Base-by-base conservation (phyloP, 2,888 invertebrate species). In the Troides oblongomaculatus region DNA sequence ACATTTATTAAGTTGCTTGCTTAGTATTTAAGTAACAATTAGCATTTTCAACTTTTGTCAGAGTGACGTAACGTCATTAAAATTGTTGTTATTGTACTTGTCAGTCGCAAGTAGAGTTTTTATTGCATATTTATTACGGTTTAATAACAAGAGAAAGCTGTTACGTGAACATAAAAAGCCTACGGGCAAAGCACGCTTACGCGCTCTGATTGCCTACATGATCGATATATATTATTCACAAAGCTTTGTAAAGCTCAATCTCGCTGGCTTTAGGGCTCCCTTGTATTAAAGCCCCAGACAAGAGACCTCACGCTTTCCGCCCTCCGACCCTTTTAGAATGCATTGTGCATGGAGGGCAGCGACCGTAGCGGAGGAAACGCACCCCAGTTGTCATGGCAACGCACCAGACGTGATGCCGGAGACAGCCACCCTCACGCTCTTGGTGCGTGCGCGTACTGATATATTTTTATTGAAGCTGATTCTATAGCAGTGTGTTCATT, bases 311-410 rank as follows among this genome's bases (percentile, higher is more conserved):
- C 83, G 85, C 82, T 83, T 78, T 72, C 77, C 81, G 81, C 85
- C 86, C 86, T 86, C 81, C 84, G 81, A 82, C 84, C 86, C 86
- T 84, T 82, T 79, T 76, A 62, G 74, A 78, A 75, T 84, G 85
- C 87, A 86, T 85, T 84, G 83, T 85, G 79, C 81, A 79, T 74
- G 79, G 84, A 86, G 89, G 87, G 89, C 86, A 83, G 79, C 85
- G 84, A 86, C 86, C 87, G 86, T 79, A 79, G 81, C 77, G 79
- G 78, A 79, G 80, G 81, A 84, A 86, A 81, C 80, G 81, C 85
- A 86, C 87, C 87, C 87, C 81, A 80, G 91, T 92, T 76, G 79
- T 83, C 84, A 92, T 91, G 89, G 84, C 88, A 85, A 92, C 90
- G 84, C 88, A 78, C 82, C 84, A 86, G 87, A 86, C 85, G 77